A percentile compares a stretch with the other conserved stretches of the same genome.
Evolutionary conservation across 1,140 invertebrate genomes (phyloP).

Genomic region (Meloidogyne hapla): DNA sequence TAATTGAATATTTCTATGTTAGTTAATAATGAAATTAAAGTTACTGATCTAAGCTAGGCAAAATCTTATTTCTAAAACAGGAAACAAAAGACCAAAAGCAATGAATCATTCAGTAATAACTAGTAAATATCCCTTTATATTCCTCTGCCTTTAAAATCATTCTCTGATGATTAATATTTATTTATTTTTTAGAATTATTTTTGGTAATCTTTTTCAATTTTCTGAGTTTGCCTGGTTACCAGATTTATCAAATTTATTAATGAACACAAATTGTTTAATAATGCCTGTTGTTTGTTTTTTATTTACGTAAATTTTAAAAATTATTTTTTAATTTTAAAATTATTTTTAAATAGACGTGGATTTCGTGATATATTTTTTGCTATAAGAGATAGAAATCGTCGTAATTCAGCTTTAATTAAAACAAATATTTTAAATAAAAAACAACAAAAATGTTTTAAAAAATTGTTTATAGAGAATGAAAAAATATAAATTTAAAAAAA

Average conservation of each 20-base stretch:
- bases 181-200: conserved; percentile 25
- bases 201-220: conserved; percentile 33
- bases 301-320: conserved; percentile 24
- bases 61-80: too few species aligned
- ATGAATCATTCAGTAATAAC: too few species aligned
- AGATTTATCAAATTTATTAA: conserved; percentile 43
- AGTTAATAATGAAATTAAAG: too few species aligned
- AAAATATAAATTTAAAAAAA: too few species aligned
- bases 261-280: conserved; percentile 40
- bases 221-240: conserved; percentile 37
- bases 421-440: too few species aligned
- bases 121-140: neutral
- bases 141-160: neutral
- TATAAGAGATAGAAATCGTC: too few species aligned
- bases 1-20: too few species aligned
- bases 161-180: neutral
- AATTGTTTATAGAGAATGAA: too few species aligned
- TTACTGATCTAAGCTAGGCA: too few species aligned
- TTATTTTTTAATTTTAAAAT: neutral
- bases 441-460: too few species aligned
- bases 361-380: conserved; percentile 50
- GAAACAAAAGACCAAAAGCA: too few species aligned
- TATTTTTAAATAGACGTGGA: conserved; percentile 22
- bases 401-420: too few species aligned
- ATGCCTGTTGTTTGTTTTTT: conserved; percentile 50